These are phyloP conservation scores for Theocolax elegans DNA, from an alignment of 1,140 invertebrate species.

Conservation along the genomic window DNA sequence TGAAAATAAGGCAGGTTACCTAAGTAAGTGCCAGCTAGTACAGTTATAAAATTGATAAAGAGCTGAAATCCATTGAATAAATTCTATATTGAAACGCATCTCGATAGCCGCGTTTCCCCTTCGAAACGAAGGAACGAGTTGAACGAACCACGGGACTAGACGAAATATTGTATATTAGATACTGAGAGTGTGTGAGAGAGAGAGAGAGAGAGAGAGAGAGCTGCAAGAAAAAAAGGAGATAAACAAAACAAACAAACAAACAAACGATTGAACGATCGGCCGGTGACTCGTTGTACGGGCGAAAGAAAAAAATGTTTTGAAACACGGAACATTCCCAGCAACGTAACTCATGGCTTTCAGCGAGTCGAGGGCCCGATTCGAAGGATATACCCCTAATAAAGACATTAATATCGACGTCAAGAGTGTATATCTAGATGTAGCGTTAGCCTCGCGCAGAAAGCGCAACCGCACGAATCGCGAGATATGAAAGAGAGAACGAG, in stretches of 20 bases:
- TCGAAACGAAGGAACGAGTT: no score
- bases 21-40: no score
- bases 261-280: not conserved
- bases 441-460: constrained; percentile 46
- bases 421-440: constrained; percentile 58
- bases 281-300: not conserved
- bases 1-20: no score
- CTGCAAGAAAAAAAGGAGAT: not conserved
- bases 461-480: not conserved
- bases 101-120: no score
- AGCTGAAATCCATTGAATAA: no score
- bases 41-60: no score
- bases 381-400: constrained; percentile 58
- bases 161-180: constrained; percentile 30
- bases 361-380: constrained; percentile 20
- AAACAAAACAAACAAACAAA: not conserved
- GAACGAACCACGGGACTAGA: no score
- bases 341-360: constrained; percentile 32
- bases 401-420: constrained; percentile 64
- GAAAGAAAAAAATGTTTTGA: constrained; percentile 30
- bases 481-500: not conserved
- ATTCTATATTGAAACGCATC: no score
- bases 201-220: no score
- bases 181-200: no score
- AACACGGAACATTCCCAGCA: constrained; percentile 34